phyloP scores from a whole-genome alignment of 2,888 invertebrate species.

The Limnephilus auricula region DNA sequence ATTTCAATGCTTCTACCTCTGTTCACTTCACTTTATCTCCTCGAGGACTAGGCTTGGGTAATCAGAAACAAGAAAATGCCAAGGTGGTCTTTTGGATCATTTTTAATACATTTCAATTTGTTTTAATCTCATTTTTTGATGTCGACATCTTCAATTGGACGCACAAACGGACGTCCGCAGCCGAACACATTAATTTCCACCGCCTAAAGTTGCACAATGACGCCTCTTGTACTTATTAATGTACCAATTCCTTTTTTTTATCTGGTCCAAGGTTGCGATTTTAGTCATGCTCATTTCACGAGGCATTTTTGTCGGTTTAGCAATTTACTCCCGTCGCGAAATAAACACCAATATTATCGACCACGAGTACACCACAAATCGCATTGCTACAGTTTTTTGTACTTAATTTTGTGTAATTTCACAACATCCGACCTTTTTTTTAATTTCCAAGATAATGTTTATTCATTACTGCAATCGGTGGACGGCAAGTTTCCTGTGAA shows the following conservation, averaged over 20 bases:
- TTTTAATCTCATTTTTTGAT: not conserved
- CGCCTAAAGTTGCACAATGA: constrained; percentile 45
- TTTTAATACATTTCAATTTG: not conserved
- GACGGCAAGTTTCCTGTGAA: not conserved
- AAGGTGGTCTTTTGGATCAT: not conserved
- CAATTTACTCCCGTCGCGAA: constrained; percentile 50
- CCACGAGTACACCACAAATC: not conserved
- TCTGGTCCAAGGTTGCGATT: constrained; percentile 57
- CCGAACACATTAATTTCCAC: constrained; percentile 10
- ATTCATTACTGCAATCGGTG: not conserved
- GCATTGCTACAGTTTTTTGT: not conserved
- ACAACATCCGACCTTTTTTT: constrained; percentile 27
- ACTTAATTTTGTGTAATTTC: constrained; percentile 18
- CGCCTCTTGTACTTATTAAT: constrained; percentile 51
- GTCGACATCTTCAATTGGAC: constrained; percentile 12
- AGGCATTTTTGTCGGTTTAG: constrained; percentile 36
- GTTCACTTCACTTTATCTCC: not conserved
- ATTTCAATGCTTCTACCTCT: not conserved
- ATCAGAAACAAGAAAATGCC: not conserved
- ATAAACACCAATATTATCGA: constrained; percentile 26
- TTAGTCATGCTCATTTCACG: constrained; percentile 45
- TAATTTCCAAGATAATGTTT: not conserved
- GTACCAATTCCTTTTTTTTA: constrained; percentile 37
- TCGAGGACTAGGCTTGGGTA: not conserved
- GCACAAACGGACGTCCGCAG: constrained; percentile 19